These are phyloP conservation scores for Oegoconia quadripuncta DNA, from an alignment of 2,888 invertebrate species.

Conservation along the genomic window DNA sequence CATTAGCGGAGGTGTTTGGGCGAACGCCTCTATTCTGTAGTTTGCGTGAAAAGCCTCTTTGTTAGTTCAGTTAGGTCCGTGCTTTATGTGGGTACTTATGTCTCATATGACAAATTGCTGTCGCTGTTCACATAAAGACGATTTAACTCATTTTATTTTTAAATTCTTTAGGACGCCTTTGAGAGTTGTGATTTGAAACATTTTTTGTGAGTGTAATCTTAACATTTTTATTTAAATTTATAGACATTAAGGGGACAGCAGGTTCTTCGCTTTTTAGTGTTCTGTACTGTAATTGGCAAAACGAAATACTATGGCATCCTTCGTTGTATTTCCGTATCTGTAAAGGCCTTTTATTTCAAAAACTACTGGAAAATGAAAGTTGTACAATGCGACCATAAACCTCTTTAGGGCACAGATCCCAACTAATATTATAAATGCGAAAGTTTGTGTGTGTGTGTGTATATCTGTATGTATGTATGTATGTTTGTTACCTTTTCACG, in stretches of 20 bases:
- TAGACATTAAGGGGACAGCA: conserved; percentile 17
- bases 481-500: too few relatives aligned
- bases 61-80: conserved; percentile 72
- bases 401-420: too few relatives aligned
- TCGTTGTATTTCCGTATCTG: too few relatives aligned
- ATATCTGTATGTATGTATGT: too few relatives aligned
- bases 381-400: too few relatives aligned
- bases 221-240: conserved; percentile 18
- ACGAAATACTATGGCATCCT: too few relatives aligned
- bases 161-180: conserved; percentile 33
- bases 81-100: conserved; percentile 72
- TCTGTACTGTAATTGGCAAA: too few relatives aligned
- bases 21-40: conserved; percentile 74
- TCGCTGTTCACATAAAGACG: conserved; percentile 53
- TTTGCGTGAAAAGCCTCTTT: conserved; percentile 73
- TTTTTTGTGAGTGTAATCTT: conserved; percentile 25
- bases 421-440: too few relatives aligned
- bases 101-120: conserved; percentile 70
- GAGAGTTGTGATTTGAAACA: conserved; percentile 22
- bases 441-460: too few relatives aligned
- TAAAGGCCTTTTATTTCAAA: too few relatives aligned
- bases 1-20: conserved; percentile 77
- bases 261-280: too few relatives aligned
- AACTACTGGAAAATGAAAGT: too few relatives aligned
- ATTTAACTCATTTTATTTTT: conserved; percentile 57